phyloP scores from a whole-genome alignment of 2,113 vertebrate genomes.

The Ascaphus truei region DNA sequence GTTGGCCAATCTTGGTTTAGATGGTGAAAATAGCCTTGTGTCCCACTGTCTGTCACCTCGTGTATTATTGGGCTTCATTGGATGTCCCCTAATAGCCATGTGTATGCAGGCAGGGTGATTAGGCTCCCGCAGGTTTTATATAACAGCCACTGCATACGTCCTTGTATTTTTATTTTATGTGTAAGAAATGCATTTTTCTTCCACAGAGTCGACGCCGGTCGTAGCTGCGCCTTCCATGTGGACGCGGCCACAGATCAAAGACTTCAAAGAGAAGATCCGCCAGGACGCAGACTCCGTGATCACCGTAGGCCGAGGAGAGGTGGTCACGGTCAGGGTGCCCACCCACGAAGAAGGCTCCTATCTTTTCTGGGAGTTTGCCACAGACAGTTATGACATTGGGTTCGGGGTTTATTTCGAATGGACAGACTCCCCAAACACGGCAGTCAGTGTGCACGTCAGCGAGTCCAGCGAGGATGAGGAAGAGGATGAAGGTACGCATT shows the following conservation, averaged over 20 bases:
- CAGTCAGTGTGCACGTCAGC: slow-evolving; percentile 95
- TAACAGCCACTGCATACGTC: no score
- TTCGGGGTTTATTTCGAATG: slow-evolving; percentile 99
- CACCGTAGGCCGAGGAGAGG: slow-evolving; percentile 94
- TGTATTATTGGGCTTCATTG: no score
- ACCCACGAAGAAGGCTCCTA: slow-evolving; percentile 96
- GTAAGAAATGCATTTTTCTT: not conserved
- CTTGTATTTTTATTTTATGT: no score
- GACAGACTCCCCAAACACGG: slow-evolving; percentile 89
- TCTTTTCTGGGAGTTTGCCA: slow-evolving; percentile 98
- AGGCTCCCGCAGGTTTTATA: no score
- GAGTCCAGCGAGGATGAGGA: slow-evolving; percentile 98
- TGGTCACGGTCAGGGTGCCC: slow-evolving; percentile 94
- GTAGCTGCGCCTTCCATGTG: slow-evolving; percentile 98
- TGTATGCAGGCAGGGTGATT: no score
- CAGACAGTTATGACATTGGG: slow-evolving; percentile 97
- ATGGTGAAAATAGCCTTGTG: no score
- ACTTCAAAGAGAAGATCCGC: slow-evolving; percentile 97
- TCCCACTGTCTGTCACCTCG: no score
- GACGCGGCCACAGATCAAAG: slow-evolving; percentile 96
- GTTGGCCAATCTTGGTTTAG: no score
- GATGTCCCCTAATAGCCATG: no score
- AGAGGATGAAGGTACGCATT: slow-evolving; percentile 84
- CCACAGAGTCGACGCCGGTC: slow-evolving; percentile 78
- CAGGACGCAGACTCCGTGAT: slow-evolving; percentile 97